Evolutionary conservation across 1,140 invertebrate genomes (phyloP), one percentile per base, ranked within the genome.

Genomic region (Eumeta japonica): DNA sequence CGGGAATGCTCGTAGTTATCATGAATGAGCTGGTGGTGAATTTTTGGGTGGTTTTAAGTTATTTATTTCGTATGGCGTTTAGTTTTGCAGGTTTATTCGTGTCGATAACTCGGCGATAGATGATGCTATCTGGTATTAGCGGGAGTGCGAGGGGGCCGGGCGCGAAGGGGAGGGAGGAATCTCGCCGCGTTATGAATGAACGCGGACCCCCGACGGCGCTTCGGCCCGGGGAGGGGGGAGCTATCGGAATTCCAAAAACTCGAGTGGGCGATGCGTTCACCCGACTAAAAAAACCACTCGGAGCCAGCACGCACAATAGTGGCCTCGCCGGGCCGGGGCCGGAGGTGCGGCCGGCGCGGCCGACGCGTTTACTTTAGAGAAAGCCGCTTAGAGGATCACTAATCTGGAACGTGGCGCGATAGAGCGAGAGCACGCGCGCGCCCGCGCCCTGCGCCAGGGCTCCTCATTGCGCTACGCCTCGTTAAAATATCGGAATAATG

Each of bases 401-500:
- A n/a, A n/a, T n/a, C 20, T n/a, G 20, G 20, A 5, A 24, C n/a
- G 5, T 24, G 20, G 20, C n/a, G n/a, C n/a, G 20, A 5, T 11
- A 10, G n/a, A 39, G 2, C 10, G 20, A 17, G n/a, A 12, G 14
- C 39, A 5, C 20, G 20, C 20, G 20, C n/a, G n/a, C n/a, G n/a
- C n/a, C n/a, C n/a, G n/a, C n/a, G n/a, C n/a, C n/a, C n/a, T 14
- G 12, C 13, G 14, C 34, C 39, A 43, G 24, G 36, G 27, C 16
- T 35, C 24, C 33, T 37, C 40, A 45, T 40, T 46, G 48, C 46
- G 53, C 43, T 54, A 61, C 52, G 61, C 46, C 43, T 58, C 51
- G 53, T 70, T 70, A 70, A 70, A 70, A 66, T 70, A 64, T 53
- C 62, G 58, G 57, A 52, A 63, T 65, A 64, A 64, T 62, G 52